Evolutionary conservation across 2,797 vertebrate species (phyloP).

Genomic region (Discoglossus pictus): DNA sequence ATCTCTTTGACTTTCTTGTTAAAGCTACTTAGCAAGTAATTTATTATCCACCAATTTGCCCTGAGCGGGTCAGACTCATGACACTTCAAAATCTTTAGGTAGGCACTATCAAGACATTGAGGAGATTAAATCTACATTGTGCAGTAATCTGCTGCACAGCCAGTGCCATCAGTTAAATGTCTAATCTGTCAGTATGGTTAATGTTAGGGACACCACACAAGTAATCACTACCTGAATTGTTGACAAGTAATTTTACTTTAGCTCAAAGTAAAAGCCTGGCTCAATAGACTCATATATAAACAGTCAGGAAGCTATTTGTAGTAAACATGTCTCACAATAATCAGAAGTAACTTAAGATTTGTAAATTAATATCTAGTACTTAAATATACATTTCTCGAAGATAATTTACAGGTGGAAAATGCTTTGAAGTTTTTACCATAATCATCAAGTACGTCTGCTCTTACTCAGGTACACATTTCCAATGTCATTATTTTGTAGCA

Average conservation of each 20-base stretch:
- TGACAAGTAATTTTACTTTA: constrained; percentile 58
- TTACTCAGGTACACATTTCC: no score
- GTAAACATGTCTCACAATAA: not conserved
- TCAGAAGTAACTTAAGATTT: not conserved
- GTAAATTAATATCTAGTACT: no score
- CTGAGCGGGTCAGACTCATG: constrained; percentile 63
- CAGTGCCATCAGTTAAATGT: constrained; percentile 60
- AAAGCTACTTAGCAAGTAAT: constrained; percentile 52
- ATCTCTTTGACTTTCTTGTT: constrained; percentile 57
- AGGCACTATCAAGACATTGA: constrained; percentile 56
- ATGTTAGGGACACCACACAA: constrained; percentile 50
- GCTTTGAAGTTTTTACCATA: no score
- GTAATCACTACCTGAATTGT: constrained; percentile 54
- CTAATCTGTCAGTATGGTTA: constrained; percentile 55
- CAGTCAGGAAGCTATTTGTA: constrained; percentile 14
- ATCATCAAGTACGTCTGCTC: no score
- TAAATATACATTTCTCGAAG: no score
- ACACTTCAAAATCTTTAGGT: constrained; percentile 61
- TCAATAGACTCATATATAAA: constrained; percentile 28
- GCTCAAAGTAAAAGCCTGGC: constrained; percentile 49
- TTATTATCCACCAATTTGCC: constrained; percentile 70
- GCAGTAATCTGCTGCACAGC: constrained; percentile 55
- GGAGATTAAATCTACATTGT: constrained; percentile 63
- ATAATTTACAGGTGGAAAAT: no score
- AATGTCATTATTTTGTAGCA: no score